phyloP scores from a whole-genome alignment of 30 jellyfish, hydroid and myxozoan genomes.

The Turritopsis rubra region DNA sequence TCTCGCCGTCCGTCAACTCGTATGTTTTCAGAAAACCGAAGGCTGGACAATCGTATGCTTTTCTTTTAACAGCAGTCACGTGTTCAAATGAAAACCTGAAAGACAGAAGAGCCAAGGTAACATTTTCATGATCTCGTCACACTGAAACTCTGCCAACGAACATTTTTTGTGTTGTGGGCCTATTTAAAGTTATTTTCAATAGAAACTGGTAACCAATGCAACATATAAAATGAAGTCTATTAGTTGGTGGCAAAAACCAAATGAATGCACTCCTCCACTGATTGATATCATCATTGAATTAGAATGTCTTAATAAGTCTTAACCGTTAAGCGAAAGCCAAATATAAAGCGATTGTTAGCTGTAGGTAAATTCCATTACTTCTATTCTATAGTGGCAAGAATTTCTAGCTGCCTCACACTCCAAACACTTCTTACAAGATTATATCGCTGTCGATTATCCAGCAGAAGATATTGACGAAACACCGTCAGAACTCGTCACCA shows the following conservation, averaged over 20 bases:
- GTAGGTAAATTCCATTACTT: not conserved
- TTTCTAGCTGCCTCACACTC: constrained; percentile 24
- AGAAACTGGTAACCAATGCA: no score
- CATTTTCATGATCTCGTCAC: not conserved
- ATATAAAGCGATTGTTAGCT: no score
- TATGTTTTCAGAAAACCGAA: constrained; percentile 24
- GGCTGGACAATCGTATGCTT: constrained; percentile 31
- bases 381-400: constrained; percentile 41
- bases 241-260: no score
- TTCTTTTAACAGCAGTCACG: constrained; percentile 41
- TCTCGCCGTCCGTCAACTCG: constrained; percentile 55
- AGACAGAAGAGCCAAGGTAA: constrained; percentile 33
- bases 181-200: no score
- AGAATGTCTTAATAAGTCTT: no score
- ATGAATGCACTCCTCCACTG: not conserved
- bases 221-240: no score
- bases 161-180: no score
- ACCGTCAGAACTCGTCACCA: constrained; percentile 30
- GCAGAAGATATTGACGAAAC: constrained; percentile 38
- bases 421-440: not conserved
- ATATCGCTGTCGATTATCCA: constrained; percentile 27
- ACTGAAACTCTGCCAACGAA: no score
- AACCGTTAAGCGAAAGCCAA: no score
- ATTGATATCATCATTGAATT: no score
- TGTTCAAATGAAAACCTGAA: constrained; percentile 36